Conservation (phyloP, 2,888 invertebrate species). For the Lasioglossum calceatum region DNA sequence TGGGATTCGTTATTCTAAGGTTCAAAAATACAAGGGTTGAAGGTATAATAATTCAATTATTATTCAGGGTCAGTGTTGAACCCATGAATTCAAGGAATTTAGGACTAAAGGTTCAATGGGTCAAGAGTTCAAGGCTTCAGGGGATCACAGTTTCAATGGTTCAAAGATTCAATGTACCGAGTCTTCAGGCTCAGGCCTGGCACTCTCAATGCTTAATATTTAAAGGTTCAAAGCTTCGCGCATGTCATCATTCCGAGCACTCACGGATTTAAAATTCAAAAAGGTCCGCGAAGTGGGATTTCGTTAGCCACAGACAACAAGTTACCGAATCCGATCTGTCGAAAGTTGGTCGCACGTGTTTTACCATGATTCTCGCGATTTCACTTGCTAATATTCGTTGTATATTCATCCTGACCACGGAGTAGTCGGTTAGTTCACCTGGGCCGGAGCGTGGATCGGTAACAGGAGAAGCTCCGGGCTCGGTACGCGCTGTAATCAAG, state of each 20-base stretch:
- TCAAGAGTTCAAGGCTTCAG: no score
- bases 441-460: constrained; percentile 25
- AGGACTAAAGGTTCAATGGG: no score
- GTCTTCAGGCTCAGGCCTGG: not conserved
- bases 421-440: constrained; percentile 46
- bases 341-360: constrained; percentile 66
- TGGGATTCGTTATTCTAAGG: no score
- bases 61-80: no score
- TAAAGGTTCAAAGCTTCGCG: not conserved
- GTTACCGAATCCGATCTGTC: constrained; percentile 62
- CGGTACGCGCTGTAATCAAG: constrained; percentile 21
- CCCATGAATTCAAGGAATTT: no score
- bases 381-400: constrained; percentile 81
- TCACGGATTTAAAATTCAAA: not conserved
- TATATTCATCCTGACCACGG: constrained; percentile 75
- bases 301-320: constrained; percentile 67
- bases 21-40: not conserved
- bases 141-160: no score
- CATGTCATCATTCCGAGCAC: not conserved
- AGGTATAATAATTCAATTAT: no score
- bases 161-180: not conserved
- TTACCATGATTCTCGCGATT: constrained; percentile 66
- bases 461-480: not conserved
- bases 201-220: not conserved
- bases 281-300: not conserved